phyloP scores from a whole-genome alignment of 2,888 invertebrate species.

The Drosophila nigritarsus region DNA sequence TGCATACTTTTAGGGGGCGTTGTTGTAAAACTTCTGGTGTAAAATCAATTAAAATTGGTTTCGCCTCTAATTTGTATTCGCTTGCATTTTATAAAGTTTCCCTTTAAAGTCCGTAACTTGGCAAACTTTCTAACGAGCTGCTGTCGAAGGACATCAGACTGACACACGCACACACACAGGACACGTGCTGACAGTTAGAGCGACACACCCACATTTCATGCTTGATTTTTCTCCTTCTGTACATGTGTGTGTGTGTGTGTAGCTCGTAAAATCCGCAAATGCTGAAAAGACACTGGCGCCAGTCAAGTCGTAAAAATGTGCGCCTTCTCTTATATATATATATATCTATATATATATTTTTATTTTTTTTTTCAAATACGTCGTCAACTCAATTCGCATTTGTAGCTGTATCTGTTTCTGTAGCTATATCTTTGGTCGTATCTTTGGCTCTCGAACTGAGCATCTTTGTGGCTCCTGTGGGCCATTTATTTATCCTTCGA shows the following conservation, averaged over 20 bases:
- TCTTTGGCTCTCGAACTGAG: conserved; percentile 25
- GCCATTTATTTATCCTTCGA: conserved; percentile 48
- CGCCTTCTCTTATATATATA: conserved; percentile 12
- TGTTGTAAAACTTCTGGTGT: conserved; percentile 19
- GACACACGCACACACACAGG: conserved; percentile 5
- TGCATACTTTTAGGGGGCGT: conserved; percentile 48
- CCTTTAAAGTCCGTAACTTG: conserved; percentile 34
- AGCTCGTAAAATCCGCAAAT: conserved; percentile 62
- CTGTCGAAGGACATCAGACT: conserved; percentile 24
- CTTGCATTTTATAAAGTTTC: conserved; percentile 41
- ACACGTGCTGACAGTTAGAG: conserved; percentile 45
- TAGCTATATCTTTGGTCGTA: conserved; percentile 23
- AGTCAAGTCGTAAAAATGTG: conserved; percentile 66
- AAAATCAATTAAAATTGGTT: conserved; percentile 63
- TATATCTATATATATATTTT: background rate
- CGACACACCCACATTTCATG: conserved; percentile 30
- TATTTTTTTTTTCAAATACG: conserved; percentile 28
- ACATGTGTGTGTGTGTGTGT: conserved; percentile 1
- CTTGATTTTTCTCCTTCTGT: conserved; percentile 14
- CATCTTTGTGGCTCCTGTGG: conserved; percentile 35
- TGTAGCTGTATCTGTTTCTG: conserved; percentile 20
- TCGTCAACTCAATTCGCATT: conserved; percentile 38
- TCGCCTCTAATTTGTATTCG: conserved; percentile 56
- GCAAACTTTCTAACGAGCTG: conserved; percentile 60
- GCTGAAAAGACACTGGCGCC: conserved; percentile 66